These are phyloP conservation scores for Chionoecetes opilio DNA, from an alignment of 1,140 invertebrate species.

Conservation along the genomic window DNA sequence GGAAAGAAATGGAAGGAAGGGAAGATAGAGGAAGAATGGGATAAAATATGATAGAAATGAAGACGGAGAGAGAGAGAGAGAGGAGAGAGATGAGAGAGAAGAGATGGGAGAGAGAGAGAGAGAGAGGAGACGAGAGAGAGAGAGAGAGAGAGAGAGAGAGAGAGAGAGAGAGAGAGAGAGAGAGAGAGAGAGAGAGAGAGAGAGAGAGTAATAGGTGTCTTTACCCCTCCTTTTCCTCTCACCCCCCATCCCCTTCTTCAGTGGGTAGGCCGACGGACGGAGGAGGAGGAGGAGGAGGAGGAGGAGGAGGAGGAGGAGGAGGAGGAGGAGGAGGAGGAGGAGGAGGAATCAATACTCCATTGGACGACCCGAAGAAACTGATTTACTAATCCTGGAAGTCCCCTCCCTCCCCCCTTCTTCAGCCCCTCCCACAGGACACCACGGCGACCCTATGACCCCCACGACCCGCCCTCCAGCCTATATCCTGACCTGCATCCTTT, in stretches of 20 bases:
- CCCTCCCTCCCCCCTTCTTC: not conserved
- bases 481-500: no score
- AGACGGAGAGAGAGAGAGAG: slow-evolving; percentile 33
- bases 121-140: slow-evolving; percentile 1
- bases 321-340: not conserved
- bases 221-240: not conserved
- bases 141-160: slow-evolving; percentile 12
- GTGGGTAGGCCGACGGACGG: no score
- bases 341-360: not conserved
- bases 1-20: not conserved
- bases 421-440: not conserved
- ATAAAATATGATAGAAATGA: not conserved
- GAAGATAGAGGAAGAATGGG: not conserved
- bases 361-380: slow-evolving; percentile 1
- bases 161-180: not conserved
- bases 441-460: no score
- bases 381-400: not conserved
- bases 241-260: not conserved
- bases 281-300: not conserved
- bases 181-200: not conserved
- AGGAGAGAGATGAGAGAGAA: slow-evolving; percentile 38
- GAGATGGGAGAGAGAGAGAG: not conserved
- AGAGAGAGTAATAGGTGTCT: no score
- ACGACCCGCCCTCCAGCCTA: no score
- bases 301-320: not conserved